phyloP scores from a whole-genome alignment of 2,113 vertebrate genomes.

The Heliornis fulica region DNA sequence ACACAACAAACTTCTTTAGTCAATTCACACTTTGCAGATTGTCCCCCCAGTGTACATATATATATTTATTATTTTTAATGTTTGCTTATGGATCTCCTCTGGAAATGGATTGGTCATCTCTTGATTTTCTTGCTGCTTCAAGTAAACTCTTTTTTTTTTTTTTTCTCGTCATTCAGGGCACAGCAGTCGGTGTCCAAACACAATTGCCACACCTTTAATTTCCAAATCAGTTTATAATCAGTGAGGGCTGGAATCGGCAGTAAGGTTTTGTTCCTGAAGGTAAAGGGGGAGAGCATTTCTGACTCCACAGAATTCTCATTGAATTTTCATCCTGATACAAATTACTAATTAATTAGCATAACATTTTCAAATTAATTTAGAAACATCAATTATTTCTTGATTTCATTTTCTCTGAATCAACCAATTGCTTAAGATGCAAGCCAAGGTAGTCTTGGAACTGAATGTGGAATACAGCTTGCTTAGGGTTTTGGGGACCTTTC shows the following conservation, averaged over 20 bases:
- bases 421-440: neutral
- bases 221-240: neutral
- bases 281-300: neutral
- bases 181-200: neutral
- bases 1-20: neutral
- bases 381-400: neutral
- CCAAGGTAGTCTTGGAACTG: neutral
- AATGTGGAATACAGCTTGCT: neutral
- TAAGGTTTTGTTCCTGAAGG: neutral
- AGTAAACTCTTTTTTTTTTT: neutral
- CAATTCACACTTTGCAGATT: neutral
- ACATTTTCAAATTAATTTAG: neutral
- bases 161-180: neutral
- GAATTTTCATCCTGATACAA: neutral
- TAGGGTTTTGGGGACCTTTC: neutral
- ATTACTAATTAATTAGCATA: neutral
- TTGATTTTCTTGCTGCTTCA: neutral
- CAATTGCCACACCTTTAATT: neutral
- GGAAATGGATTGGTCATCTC: neutral
- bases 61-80: too few species aligned
- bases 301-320: neutral
- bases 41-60: accelerated
- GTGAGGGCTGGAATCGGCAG: neutral
- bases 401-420: neutral
- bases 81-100: neutral